phyloP scores from a whole-genome alignment of 2,113 vertebrate genomes.

The Melospiza georgiana region DNA sequence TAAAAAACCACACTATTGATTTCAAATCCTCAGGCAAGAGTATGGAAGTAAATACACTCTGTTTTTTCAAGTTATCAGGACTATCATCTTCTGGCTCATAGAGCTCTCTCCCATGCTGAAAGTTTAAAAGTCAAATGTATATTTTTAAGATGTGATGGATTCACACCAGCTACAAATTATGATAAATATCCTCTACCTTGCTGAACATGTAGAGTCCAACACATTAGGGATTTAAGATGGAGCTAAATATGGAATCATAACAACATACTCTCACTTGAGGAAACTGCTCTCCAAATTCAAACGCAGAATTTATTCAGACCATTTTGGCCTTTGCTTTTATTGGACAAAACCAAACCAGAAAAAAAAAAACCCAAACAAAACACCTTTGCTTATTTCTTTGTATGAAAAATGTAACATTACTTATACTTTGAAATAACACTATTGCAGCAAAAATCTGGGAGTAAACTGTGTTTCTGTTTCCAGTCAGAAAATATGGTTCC shows the following conservation, averaged over 20 bases:
- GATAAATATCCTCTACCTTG: neutral
- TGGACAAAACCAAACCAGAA: neutral
- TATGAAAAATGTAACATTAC: neutral
- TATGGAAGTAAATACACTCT: conserved; percentile 34
- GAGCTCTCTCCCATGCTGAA: neutral
- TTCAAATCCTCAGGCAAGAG: conserved; percentile 57
- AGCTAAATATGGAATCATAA: neutral
- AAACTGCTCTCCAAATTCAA: neutral
- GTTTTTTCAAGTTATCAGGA: conserved; percentile 36
- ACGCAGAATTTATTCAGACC: neutral
- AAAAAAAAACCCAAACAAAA: neutral
- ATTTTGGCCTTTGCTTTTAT: neutral
- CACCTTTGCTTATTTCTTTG: neutral
- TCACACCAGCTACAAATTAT: conserved; percentile 3
- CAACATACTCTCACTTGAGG: neutral
- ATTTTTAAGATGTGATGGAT: neutral
- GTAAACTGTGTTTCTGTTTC: conserved; percentile 3
- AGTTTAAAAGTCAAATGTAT: conserved; percentile 2
- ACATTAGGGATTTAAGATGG: neutral
- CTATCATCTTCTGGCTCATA: conserved; percentile 13
- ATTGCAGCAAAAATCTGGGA: neutral
- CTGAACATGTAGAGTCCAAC: neutral
- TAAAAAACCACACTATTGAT: conserved; percentile 34
- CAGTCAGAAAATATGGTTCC: conserved; percentile 38
- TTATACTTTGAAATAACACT: neutral